Evolutionary conservation across 2,888 invertebrate genomes (phyloP).

Genomic region (Strigamia maritima): DNA sequence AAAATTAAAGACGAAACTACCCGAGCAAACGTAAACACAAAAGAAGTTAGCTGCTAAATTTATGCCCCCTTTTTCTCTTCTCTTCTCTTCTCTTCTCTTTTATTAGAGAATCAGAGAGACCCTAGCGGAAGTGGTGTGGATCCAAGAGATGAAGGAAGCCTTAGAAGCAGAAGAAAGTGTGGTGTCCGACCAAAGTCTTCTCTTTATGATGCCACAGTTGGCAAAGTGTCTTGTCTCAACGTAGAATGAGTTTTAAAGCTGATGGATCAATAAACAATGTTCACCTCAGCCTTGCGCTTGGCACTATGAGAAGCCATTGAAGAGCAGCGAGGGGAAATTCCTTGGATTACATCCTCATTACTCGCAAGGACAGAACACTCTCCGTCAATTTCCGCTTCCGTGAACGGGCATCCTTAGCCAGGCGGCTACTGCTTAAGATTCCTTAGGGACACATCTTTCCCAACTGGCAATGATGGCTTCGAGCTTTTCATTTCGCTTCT

Average conservation of each 20-base stretch:
- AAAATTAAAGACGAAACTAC: neutral
- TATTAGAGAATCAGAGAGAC: neutral
- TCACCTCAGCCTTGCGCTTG: conserved; percentile 25
- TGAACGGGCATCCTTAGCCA: conserved; percentile 30
- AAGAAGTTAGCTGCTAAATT: neutral
- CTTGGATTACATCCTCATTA: conserved; percentile 32
- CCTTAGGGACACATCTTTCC: conserved; percentile 31
- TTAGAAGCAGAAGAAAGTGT: conserved; percentile 3
- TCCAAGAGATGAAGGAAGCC: conserved; percentile 16
- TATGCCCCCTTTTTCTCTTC: neutral
- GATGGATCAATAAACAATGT: conserved; percentile 34
- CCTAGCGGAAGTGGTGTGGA: conserved; percentile 22
- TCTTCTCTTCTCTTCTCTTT: neutral
- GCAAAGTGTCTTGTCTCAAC: conserved; percentile 25
- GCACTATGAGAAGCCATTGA: conserved; percentile 25
- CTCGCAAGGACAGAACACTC: conserved; percentile 30
- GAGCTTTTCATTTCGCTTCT: conserved; percentile 34
- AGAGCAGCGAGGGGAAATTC: conserved; percentile 31
- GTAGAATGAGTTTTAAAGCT: conserved; percentile 26
- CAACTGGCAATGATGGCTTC: conserved; percentile 32
- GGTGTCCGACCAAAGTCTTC: conserved; percentile 25
- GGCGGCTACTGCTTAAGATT: conserved; percentile 32
- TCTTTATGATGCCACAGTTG: conserved; percentile 28
- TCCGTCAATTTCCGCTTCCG: conserved; percentile 31
- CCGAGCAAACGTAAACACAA: neutral